Base-by-base conservation (phyloP, 2,888 invertebrate species). In the Euplexia lucipara region DNA sequence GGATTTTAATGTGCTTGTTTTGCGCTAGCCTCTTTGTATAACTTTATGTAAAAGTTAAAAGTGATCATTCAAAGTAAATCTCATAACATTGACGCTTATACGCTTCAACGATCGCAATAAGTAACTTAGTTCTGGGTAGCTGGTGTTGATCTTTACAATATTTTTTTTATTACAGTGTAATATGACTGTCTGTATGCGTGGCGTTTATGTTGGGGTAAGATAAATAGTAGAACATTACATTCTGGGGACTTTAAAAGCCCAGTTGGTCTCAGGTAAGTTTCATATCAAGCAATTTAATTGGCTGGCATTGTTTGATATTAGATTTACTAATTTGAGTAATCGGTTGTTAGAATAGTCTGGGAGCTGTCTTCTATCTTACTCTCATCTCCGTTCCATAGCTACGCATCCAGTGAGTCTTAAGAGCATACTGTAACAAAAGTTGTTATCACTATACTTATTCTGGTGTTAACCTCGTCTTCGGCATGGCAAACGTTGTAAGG, bases 241-340 rank as follows among this genome's bases (percentile, higher is more conserved):
- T 16, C 2, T 7, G 4, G 1, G 14, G 7, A 9, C 14, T 5
- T 4, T 18, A 14, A 14, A 18, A 2, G 1, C 0, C 0, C 2
- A 14, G 14, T 37, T 18, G 0, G 4, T 12, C n/a, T 2, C 6
- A 26, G 2, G 3, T 18, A 54, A 54, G 39, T 53, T n/a, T 53
- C 22, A 8, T 12, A 18, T 65, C 37, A 20, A 65, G 18, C 65
- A 65, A 65, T 34, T 53, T 32, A 0, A 47, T 14, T 65, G 65
- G 66, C 65, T 65, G 54, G 65, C 26, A 4, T 54, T 65, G 47
- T 30, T 65, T 54, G 39, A 52, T 16, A 62, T 41, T 26, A 12
- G 1, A 10, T 18, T 5, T 5, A 2, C 5, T 18, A 18, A n/a
- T 8, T 20, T 12, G 3, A 14, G 7, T 22, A 22, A 22, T 1